phyloP scores from a whole-genome alignment of 1,140 invertebrate genomes.

The Antheraea pernyi region DNA sequence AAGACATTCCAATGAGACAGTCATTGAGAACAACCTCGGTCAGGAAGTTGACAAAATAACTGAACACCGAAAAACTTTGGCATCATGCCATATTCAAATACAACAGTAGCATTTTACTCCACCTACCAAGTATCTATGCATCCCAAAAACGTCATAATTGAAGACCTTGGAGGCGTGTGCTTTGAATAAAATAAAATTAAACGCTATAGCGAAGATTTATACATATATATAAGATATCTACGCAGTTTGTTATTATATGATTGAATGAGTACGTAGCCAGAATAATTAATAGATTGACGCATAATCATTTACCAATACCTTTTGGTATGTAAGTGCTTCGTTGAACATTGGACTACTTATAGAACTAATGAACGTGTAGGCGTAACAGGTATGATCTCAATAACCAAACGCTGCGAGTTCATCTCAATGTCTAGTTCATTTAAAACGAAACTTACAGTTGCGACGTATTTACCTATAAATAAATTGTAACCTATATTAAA shows the following conservation, averaged over 20 bases:
- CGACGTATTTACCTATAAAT: conserved; percentile 20
- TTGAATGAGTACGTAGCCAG: not conserved
- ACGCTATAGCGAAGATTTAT: not conserved
- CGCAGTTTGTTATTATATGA: conserved; percentile 1
- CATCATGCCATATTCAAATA: conserved; percentile 38
- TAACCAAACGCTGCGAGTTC: not conserved
- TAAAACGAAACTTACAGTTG: conserved; percentile 12
- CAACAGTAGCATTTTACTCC: conserved; percentile 24
- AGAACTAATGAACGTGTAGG: not conserved
- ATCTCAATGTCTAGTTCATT: conserved; percentile 69
- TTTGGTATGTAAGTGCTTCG: not conserved
- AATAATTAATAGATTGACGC: conserved; percentile 9
- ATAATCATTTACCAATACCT: not conserved
- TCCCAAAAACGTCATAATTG: conserved; percentile 5
- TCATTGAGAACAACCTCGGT: conserved; percentile 54
- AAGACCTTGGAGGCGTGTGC: not conserved
- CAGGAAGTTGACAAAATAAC: conserved; percentile 56
- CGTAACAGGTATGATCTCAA: not conserved
- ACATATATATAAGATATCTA: not conserved
- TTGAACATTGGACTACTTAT: not conserved
- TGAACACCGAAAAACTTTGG: conserved; percentile 52
- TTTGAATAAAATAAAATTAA: conserved; percentile 4
- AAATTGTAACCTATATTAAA: not conserved
- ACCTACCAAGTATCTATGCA: conserved; percentile 7
- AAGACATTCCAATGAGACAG: conserved; percentile 27